Evolutionary conservation across 2,113 vertebrate species (phyloP), one percentile per base, ranked within the genome.

Genomic region (Gadus macrocephalus): DNA sequence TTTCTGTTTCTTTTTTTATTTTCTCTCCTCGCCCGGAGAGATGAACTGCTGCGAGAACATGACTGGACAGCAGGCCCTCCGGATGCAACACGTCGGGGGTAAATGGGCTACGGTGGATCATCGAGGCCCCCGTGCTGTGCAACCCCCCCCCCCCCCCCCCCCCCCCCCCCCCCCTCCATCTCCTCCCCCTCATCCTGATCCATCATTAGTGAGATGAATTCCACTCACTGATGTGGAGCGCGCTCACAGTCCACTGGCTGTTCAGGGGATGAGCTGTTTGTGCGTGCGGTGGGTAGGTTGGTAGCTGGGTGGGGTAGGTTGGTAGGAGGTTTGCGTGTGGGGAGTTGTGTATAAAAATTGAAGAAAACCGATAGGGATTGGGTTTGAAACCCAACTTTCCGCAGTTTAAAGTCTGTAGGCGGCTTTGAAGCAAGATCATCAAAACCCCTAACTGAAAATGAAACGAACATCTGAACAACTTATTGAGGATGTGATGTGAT

Each of bases 101-200:
- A 88, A 88, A 88, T 84, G 66, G 82, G 28, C 22, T 17, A 59
- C 4, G 60, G 63, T 85, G 79, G 63, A 88, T 85, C 86, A 87
- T 85, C 86, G 86, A 80, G 67, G 78, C 42, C 42, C 42, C 42
- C 42, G 12, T 49, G 42, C 42, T 49, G 12, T 49, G 42, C 42
- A 7, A 5, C 42, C 7, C 81, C 83, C 71, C 67, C 7, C 28
- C 25, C 11, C 64, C 66, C 70, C 49, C 25, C 66, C 70, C 49
- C 25, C 62, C 66, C 68, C 66, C 64, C 42, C 8, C 5, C 42
- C 42, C 70, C 68, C 66, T 63, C 20, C 69, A 73, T 70, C 67
- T 14, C 9, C 42, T 35, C 42, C 8, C 42, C 42, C 42, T 49
- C 42, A 49, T 49, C 42, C 11, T 67, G 74, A 78, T 49, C 82